phyloP scores from a whole-genome alignment of 2,113 vertebrate genomes.

The Syngnathus typhle region DNA sequence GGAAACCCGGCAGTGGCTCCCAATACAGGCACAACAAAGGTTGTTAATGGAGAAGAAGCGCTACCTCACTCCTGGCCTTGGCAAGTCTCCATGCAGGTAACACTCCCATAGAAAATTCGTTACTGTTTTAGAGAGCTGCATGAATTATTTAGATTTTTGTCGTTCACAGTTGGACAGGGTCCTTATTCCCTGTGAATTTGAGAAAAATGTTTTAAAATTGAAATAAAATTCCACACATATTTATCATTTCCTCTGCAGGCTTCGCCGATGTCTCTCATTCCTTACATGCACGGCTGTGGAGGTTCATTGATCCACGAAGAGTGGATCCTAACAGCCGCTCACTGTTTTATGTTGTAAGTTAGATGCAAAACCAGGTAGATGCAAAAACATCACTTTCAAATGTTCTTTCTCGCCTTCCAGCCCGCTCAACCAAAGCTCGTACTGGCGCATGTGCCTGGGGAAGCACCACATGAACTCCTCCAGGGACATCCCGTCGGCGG shows the following conservation, averaged over 20 bases:
- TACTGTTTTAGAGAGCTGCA: too few relatives aligned
- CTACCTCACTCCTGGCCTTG: conserved; percentile 70
- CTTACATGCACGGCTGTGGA: conserved; percentile 63
- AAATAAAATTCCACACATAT: not conserved
- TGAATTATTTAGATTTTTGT: not conserved
- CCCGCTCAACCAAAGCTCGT: conserved; percentile 30
- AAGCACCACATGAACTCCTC: conserved; percentile 69
- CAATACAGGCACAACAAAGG: conserved; percentile 24
- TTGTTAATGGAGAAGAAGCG: conserved; percentile 65
- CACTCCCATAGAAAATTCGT: not conserved
- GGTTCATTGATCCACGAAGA: conserved; percentile 70
- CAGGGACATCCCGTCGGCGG: conserved; percentile 48
- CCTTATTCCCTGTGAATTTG: not conserved
- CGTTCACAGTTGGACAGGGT: not conserved
- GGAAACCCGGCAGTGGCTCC: conserved; percentile 57
- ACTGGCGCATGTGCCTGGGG: conserved; percentile 64
- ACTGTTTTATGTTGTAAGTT: conserved; percentile 68
- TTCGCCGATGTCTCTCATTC: conserved; percentile 7
- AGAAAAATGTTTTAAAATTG: too few relatives aligned
- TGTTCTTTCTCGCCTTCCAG: conserved; percentile 8
- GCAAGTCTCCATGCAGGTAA: conserved; percentile 74
- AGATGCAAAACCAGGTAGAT: not conserved
- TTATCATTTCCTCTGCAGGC: conserved; percentile 37
- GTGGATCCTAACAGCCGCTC: conserved; percentile 73
- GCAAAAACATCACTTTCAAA: not conserved